Base-by-base conservation (phyloP, 2,888 invertebrate species). In the Gibbula magus region DNA sequence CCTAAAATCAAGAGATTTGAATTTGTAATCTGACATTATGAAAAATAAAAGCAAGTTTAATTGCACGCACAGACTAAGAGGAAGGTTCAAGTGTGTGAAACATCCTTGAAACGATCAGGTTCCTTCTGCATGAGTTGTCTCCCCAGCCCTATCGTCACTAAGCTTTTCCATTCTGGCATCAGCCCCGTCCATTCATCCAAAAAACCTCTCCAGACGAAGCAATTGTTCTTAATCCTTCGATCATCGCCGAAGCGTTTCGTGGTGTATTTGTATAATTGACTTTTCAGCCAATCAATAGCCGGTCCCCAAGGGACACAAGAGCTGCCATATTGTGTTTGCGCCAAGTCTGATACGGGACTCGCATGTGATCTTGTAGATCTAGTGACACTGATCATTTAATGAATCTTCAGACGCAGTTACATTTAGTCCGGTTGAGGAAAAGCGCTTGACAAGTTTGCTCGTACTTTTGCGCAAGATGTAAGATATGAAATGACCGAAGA, bases 211-310 rank as follows among this genome's bases (percentile, higher is more conserved):
- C 61, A 61, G 61, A 61, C 61, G 29, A 29, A 61, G 61, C 61
- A n/a, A 61, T 61, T 61, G 61, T 61, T 18, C 61, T 61, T 61
- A 25, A 61, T 61, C 61, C 61, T 25, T 61, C 29, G 29, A 61
- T 61, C 61, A 61, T 61, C 29, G 61, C 25, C 29, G 25, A 29
- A 29, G 25, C 25, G 29, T 61, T 61, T 61, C 61, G 45, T 10
- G 29, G 29, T 29, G 61, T 61, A 61, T 61, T 61, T 61, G 61
- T 61, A 61, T 61, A 61, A 61, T 61, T 61, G 61, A 61, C 61
- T 61, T 61, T 61, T 25, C 29, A 61, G 29, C 29, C 61, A 61
- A 61, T 61, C 61, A 61, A 61, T 61, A 61, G 25, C 29, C 29
- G 16, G 61, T 18, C 61, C 56, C 61, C 61, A 16, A 29, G 29